Base-by-base conservation (phyloP, 1,140 invertebrate species). In the Procambarus virginalis region DNA sequence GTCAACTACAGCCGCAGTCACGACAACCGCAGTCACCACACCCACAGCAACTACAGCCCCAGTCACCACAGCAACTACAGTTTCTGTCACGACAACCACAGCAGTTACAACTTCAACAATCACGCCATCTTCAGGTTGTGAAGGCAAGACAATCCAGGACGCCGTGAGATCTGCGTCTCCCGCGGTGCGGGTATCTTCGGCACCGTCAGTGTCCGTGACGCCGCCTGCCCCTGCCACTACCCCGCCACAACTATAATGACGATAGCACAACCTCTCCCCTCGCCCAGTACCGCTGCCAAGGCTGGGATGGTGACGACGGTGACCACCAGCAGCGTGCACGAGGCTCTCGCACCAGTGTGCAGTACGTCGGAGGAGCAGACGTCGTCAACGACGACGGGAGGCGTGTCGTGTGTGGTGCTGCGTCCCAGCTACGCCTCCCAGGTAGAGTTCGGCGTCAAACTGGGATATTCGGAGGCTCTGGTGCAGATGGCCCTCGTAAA, bases 401-500 rank as follows among this genome's bases (percentile, higher is more conserved):
- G 51, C 4, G 49, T 60, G n/a, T 60, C 73, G 9, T 84, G 73
- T 68, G 83, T 73, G 20, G 70, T 75, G 4, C 83, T 75, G 12
- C 86, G 55, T 17, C 82, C 88, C 10, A 75, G 80, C 92, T 94
- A 93, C 90, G 89, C 88, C 4, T 84, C 88, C 0, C 88, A 90
- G 60, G 88, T 90, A 9, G 97, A 97, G 93, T 97, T 97, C 93
- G 97, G 96, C 0, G 94, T 97, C 51, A 98, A 98, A 94, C 94
- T 99, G 73, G 98, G 98, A 14, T 99, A 99, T 94, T 97, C 97
- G 0, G 98, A 99, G 92, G 94, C 95, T 55, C 95, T 98, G 83
- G 97, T 99, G 0, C 96, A 97, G 92, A 96, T 96, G 1, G 98
- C 97, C 0, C 93, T 99, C 17, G 95, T 96, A 79, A 97, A 97